Evolutionary conservation across 2,888 invertebrate genomes (phyloP).

Genomic region (Caenorhabditis imperialis): DNA sequence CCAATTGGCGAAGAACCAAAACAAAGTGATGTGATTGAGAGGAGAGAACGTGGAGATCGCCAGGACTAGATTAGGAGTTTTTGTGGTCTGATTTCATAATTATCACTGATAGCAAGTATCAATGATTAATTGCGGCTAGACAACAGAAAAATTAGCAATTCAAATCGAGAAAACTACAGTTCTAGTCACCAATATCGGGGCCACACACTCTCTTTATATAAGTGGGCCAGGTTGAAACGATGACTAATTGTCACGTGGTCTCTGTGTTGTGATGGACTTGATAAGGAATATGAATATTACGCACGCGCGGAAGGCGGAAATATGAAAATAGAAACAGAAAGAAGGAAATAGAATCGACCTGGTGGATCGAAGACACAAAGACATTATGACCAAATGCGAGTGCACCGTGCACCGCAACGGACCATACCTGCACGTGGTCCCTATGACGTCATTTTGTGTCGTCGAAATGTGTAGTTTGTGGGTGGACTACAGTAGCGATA

Average conservation of each 20-base stretch:
- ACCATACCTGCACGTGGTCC: neutral
- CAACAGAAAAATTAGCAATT: too few relatives aligned
- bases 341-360: slow-evolving; percentile 2
- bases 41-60: neutral
- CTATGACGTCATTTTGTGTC: slow-evolving; percentile 6
- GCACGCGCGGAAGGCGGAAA: slow-evolving; percentile 5
- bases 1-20: slow-evolving; percentile 11
- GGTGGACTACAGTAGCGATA: slow-evolving; percentile 1
- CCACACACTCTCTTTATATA: too few relatives aligned
- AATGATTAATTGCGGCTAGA: too few relatives aligned
- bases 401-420: slow-evolving; percentile 27
- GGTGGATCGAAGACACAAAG: slow-evolving; percentile 1
- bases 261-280: slow-evolving; percentile 5
- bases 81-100: too few relatives aligned
- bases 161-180: too few relatives aligned
- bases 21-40: slow-evolving; percentile 45
- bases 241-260: slow-evolving; percentile 48
- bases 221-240: too few relatives aligned
- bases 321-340: neutral
- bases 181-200: too few relatives aligned
- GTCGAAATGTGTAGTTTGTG: slow-evolving; percentile 8
- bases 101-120: too few relatives aligned
- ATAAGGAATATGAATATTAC: slow-evolving; percentile 33
- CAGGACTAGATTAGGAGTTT: neutral
- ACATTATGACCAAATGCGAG: slow-evolving; percentile 6